These are phyloP conservation scores for Hyla sarda DNA, from an alignment of 2,113 vertebrate species.

Conservation along the genomic window DNA sequence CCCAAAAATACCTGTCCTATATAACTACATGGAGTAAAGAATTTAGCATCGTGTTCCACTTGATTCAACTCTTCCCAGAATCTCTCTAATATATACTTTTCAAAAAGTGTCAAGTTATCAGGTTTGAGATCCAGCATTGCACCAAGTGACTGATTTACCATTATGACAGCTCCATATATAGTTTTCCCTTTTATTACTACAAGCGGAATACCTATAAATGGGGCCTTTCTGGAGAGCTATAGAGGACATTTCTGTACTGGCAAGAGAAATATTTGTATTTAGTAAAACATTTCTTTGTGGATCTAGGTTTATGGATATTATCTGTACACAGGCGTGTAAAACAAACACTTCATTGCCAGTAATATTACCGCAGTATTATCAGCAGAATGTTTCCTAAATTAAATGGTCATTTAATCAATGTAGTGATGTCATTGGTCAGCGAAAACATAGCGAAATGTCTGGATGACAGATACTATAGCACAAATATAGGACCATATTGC, in stretches of 20 bases:
- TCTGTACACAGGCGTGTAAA: background rate
- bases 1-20: too few species aligned
- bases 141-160: slow-evolving; percentile 20
- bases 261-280: slow-evolving; percentile 20
- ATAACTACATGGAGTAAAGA: too few species aligned
- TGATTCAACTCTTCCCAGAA: too few species aligned
- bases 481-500: background rate
- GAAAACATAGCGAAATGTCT: background rate
- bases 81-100: background rate
- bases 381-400: background rate
- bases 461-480: background rate
- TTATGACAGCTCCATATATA: slow-evolving; percentile 10
- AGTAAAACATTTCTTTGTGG: slow-evolving; percentile 34
- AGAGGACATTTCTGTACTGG: slow-evolving; percentile 18
- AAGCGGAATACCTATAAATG: slow-evolving; percentile 2
- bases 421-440: background rate
- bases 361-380: background rate
- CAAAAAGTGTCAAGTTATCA: too few species aligned
- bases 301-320: slow-evolving; percentile 34
- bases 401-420: too few species aligned
- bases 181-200: slow-evolving; percentile 9
- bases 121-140: background rate
- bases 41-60: too few species aligned
- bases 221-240: background rate
- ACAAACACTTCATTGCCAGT: background rate